These are phyloP conservation scores for Eupeodes latifasciatus DNA, from an alignment of 2,888 invertebrate species.

Conservation along the genomic window DNA sequence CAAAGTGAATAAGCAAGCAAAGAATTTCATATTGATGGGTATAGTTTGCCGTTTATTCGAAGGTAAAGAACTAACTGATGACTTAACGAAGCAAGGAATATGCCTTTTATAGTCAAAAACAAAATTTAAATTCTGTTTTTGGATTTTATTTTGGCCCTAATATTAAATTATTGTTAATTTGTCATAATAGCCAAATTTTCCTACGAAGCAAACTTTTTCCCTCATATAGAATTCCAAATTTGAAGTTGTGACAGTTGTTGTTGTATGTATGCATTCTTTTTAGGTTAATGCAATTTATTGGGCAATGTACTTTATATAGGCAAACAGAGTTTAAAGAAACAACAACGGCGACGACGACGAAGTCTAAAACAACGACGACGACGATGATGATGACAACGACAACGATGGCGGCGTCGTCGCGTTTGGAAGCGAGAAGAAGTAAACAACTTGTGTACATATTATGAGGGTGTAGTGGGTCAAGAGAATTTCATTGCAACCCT, in stretches of 20 bases:
- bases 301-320: constrained; percentile 17
- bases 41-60: constrained; percentile 19
- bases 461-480: constrained; percentile 30
- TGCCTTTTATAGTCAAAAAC: constrained; percentile 52
- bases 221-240: not conserved
- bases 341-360: not conserved
- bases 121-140: not conserved
- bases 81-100: not conserved
- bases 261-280: not conserved
- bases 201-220: not conserved
- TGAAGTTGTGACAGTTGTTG: not conserved
- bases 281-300: constrained; percentile 21
- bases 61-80: constrained; percentile 64
- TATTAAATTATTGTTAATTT: constrained; percentile 1
- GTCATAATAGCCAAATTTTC: not conserved
- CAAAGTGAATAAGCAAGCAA: constrained; percentile 79
- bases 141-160: not conserved
- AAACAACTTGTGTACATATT: constrained; percentile 31
- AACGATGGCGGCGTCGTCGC: constrained; percentile 20
- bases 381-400: not conserved
- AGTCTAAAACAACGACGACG: not conserved
- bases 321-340: not conserved
- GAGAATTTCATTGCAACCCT: constrained; percentile 45
- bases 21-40: constrained; percentile 80
- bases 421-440: constrained; percentile 38